Conservation (phyloP, 2,888 invertebrate species). For the Drosophila neonasuta region DNA sequence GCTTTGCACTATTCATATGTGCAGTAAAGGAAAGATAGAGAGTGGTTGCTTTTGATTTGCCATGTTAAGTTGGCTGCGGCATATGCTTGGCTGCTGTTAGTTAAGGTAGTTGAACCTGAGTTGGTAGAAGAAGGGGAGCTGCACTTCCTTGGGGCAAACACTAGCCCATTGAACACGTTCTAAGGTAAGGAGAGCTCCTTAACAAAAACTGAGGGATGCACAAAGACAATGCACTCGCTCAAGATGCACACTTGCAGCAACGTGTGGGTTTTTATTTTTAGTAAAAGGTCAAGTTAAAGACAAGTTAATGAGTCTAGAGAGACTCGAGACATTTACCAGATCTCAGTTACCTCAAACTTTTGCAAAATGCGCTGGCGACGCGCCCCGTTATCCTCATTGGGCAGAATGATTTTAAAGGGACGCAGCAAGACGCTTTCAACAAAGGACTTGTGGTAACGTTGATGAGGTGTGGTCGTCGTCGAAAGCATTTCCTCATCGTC, state of each 20-base stretch:
- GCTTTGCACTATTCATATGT: too few species aligned
- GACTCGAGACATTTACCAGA: conserved; percentile 69
- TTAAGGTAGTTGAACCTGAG: conserved; percentile 53
- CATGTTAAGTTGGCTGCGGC: neutral
- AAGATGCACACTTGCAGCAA: conserved; percentile 39
- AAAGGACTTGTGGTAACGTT: conserved; percentile 79
- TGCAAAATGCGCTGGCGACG: conserved; percentile 80
- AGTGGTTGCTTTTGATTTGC: neutral
- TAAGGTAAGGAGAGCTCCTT: conserved; percentile 29
- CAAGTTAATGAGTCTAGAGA: conserved; percentile 36
- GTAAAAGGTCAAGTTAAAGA: conserved; percentile 64
- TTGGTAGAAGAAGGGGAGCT: neutral
- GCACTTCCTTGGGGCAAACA: conserved; percentile 28
- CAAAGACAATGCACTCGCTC: conserved; percentile 41
- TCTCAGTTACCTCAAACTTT: conserved; percentile 81
- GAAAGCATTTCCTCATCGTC: conserved; percentile 83
- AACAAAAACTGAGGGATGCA: neutral
- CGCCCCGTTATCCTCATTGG: conserved; percentile 75
- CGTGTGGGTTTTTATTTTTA: conserved; percentile 4
- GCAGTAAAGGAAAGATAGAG: too few species aligned
- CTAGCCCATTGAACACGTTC: conserved; percentile 76
- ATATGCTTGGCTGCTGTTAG: neutral
- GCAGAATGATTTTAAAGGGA: conserved; percentile 80
- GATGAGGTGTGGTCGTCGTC: conserved; percentile 34
- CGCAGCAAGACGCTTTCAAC: conserved; percentile 79